A percentile compares a stretch with the other conserved stretches of the same genome.
Conservation (phyloP, 2,113 vertebrate species). For the Lycaon pictus region DNA sequence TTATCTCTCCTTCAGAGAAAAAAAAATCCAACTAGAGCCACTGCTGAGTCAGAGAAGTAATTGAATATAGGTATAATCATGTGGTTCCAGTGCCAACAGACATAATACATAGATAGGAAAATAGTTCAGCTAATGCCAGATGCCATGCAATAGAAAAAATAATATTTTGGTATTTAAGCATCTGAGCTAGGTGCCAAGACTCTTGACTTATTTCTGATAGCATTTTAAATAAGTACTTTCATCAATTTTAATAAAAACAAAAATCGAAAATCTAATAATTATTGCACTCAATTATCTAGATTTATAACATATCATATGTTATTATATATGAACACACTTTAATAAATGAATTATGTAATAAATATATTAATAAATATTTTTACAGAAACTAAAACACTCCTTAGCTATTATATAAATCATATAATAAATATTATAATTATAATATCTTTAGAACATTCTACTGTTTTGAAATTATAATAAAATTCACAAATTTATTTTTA, state of each 20-base stretch:
- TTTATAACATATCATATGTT: neutral
- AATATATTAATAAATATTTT: conserved; percentile 36
- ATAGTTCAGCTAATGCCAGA: neutral
- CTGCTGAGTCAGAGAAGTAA: conserved; percentile 4
- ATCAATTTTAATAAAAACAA: conserved; percentile 39
- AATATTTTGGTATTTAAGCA: neutral
- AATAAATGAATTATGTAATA: neutral
- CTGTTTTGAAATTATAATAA: conserved; percentile 20
- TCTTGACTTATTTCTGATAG: conserved; percentile 28
- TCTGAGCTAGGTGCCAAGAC: neutral
- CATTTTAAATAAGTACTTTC: neutral
- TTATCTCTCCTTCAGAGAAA: neutral
- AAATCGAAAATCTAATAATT: neutral
- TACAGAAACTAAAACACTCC: neutral
- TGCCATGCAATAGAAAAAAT: neutral
- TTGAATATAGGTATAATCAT: neutral
- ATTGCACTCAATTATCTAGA: neutral
- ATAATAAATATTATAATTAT: conserved; percentile 11
- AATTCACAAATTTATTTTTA: conserved; percentile 54
- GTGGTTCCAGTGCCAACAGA: neutral
- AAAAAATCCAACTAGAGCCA: neutral
- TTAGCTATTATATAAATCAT: conserved; percentile 18
- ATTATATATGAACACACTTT: neutral
- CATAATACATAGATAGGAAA: neutral
- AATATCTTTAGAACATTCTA: conserved; percentile 23